Evolutionary conservation across 2,797 vertebrate species (phyloP).

Genomic region (Neosalanx taihuensis): DNA sequence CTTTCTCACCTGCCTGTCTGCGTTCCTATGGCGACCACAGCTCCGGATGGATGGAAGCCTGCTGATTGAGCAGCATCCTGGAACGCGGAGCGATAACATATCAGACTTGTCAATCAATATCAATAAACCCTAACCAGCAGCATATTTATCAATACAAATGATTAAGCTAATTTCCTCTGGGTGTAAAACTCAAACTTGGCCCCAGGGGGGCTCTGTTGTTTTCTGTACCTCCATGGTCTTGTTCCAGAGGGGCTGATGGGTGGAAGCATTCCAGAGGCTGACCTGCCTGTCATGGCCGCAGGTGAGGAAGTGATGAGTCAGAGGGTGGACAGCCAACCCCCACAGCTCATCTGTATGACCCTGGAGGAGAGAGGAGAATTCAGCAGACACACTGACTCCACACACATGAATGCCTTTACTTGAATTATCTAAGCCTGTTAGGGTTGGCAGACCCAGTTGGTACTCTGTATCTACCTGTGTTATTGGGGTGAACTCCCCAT

Average conservation of each 20-base stretch:
- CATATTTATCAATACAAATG: background rate
- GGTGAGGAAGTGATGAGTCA: constrained; percentile 88
- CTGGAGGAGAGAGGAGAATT: constrained; percentile 58
- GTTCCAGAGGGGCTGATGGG: constrained; percentile 89
- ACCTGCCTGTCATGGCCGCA: constrained; percentile 93
- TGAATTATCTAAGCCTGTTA: background rate
- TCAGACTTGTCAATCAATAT: background rate
- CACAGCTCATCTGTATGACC: constrained; percentile 96
- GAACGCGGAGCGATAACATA: constrained; percentile 21
- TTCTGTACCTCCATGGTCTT: constrained; percentile 86
- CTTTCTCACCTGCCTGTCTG: constrained; percentile 88
- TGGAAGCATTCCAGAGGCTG: constrained; percentile 88
- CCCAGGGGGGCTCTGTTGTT: constrained; percentile 50
- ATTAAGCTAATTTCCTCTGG: background rate
- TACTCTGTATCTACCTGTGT: constrained; percentile 81
- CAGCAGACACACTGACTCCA: background rate
- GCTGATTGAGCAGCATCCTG: constrained; percentile 94
- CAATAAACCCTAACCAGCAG: background rate
- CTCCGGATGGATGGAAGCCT: constrained; percentile 92
- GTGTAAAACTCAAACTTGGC: constrained; percentile 28
- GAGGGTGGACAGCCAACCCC: constrained; percentile 90
- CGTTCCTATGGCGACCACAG: constrained; percentile 92
- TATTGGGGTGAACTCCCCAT: constrained; percentile 87
- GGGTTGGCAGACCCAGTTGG: too few relatives aligned
- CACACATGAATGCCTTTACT: background rate